Evolutionary conservation across 2,797 vertebrate species (phyloP).

Genomic region (Thamnophis elegans): DNA sequence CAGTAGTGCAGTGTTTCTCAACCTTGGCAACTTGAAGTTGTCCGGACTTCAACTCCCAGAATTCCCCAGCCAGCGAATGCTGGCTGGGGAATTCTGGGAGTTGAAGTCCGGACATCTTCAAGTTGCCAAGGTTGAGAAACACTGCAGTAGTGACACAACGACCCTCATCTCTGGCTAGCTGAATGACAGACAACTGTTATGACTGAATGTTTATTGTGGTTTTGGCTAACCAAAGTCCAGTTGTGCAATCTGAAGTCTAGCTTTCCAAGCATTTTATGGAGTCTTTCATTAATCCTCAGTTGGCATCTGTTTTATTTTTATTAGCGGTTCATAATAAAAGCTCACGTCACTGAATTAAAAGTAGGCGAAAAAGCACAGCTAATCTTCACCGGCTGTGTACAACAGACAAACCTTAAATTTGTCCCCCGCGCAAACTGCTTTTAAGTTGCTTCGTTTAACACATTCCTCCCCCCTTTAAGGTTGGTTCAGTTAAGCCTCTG

Average conservation of each 20-base stretch:
- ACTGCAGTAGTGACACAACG: neutral
- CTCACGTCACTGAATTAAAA: fast-evolving
- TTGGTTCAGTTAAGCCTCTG: neutral
- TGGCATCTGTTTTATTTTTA: neutral
- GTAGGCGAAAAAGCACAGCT: neutral
- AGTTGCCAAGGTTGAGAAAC: too few relatives aligned
- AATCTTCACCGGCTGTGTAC: neutral
- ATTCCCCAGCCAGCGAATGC: too few relatives aligned
- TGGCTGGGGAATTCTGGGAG: too few relatives aligned
- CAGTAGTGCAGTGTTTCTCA: too few relatives aligned
- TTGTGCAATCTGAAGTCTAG: constrained; percentile 18
- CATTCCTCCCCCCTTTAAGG: neutral
- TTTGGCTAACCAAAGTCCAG: neutral
- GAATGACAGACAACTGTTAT: neutral
- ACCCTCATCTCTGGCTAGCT: neutral
- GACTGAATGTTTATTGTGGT: neutral
- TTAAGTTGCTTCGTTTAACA: neutral
- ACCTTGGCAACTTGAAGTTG: too few relatives aligned
- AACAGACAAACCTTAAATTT: neutral
- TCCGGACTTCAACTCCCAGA: too few relatives aligned
- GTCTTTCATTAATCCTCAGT: constrained; percentile 34
- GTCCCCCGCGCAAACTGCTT: neutral
- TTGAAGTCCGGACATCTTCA: too few relatives aligned
- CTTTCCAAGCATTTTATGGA: constrained; percentile 25
- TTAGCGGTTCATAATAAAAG: constrained; percentile 15